Evolutionary conservation across 2,888 invertebrate genomes (phyloP), one percentile per base, ranked within the genome.

Genomic region (Perizoma affinitatum): DNA sequence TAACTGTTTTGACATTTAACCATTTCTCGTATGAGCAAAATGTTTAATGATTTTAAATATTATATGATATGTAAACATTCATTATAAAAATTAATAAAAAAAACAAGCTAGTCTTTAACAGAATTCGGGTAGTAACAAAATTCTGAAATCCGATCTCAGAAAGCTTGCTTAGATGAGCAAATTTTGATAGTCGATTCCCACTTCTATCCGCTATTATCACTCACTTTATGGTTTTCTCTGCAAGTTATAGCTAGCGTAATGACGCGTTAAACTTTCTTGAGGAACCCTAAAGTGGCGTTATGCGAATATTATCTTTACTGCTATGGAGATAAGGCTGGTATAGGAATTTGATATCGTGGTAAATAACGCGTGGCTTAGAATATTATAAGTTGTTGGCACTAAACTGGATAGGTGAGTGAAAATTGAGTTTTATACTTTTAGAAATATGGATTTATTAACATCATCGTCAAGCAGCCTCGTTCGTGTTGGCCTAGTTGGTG

Each of bases 211-310:
- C 40, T 11, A 45, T 45, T 45, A 43, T 54, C 45, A 61, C 46
- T 70, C 74, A 77, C 71, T 76, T 80, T 80, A 81, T 80, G 76
- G 74, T 73, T 73, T 72, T 71, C 78, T 80, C 80, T 82, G 81
- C 76, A 78, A 80, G 77, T 82, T 80, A 82, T 79, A 68, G 76
- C 74, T 64, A 62, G 58, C 66, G 80, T 79, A 81, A 79, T 82
- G 80, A 82, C 60, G 75, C 80, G 78, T 76, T 74, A 78, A 78
- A 72, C 74, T 62, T 61, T 58, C 51, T 46, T 56, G 71, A 71
- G 75, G 72, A 73, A 71, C 72, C 67, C 72, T 68, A 72, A 72
- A 72, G 72, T 70, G 66, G 58, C 68, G 66, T 51, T 68, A 67
- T 61, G 65, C 68, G 63, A 71, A 68, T 64, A 63, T 70, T 71